These are phyloP conservation scores for Myrmecobius fasciatus DNA, from an alignment of 2,113 vertebrate species.

Conservation along the genomic window DNA sequence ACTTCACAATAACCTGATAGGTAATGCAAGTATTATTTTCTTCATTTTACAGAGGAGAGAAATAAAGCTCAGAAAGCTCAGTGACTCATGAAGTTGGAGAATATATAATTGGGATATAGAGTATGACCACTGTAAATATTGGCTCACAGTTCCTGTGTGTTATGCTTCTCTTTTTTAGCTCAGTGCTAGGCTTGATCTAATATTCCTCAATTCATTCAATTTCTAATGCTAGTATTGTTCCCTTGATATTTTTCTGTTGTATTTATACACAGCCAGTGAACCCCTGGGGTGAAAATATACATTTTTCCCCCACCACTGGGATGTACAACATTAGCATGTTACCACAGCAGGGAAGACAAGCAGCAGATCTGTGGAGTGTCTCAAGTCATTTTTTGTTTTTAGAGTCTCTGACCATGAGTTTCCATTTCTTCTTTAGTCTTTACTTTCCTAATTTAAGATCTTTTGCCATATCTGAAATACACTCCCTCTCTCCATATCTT, in stretches of 20 bases:
- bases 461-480: not conserved
- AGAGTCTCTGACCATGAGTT: not conserved
- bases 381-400: not conserved
- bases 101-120: not conserved
- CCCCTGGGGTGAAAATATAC: not conserved
- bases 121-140: not conserved
- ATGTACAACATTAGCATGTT: not conserved
- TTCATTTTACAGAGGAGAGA: not conserved
- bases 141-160: not conserved
- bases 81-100: not conserved
- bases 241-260: not conserved
- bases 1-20: not conserved
- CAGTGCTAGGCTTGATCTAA: not conserved
- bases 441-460: not conserved
- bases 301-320: no score
- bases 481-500: not conserved
- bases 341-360: not conserved
- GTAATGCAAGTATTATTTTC: not conserved
- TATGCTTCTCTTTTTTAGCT: not conserved
- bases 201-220: not conserved
- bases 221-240: not conserved
- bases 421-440: not conserved
- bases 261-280: not conserved
- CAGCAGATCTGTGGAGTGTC: not conserved
- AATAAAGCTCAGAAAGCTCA: slow-evolving; percentile 22